These are phyloP conservation scores for Polymixis lichenea DNA, from an alignment of 2,888 invertebrate species.

Conservation along the genomic window DNA sequence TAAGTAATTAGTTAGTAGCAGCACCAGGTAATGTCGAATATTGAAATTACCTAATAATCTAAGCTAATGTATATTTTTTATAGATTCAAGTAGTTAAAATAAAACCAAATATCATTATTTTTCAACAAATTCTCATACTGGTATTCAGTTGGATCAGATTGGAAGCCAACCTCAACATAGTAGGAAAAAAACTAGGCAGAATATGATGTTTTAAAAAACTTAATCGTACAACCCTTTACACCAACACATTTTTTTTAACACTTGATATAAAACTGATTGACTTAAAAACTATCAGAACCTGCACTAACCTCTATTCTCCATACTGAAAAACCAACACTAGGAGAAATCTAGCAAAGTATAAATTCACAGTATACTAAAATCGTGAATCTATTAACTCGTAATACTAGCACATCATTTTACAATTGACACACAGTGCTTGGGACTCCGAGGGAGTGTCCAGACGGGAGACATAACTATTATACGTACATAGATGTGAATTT, in stretches of 20 bases:
- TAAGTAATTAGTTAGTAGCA: no score
- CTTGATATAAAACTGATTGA: no score
- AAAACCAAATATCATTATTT: no score
- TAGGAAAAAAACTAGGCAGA: not conserved
- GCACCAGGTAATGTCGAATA: no score
- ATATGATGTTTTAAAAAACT: not conserved
- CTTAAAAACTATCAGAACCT: not conserved
- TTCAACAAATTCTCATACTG: no score
- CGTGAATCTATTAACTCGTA: not conserved
- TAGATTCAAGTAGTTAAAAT: no score
- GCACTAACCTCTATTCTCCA: not conserved
- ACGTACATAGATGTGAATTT: slow-evolving; percentile 16
- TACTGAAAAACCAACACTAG: not conserved
- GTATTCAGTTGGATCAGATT: no score
- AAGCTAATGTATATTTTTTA: no score
- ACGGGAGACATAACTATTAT: slow-evolving; percentile 11
- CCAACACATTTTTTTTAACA: not conserved
- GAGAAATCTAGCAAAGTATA: not conserved
- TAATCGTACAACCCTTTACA: not conserved
- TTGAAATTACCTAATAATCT: no score
- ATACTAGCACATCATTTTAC: slow-evolving; percentile 37
- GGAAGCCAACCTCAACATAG: not conserved
- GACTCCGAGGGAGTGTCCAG: slow-evolving; percentile 38
- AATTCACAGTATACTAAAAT: not conserved
- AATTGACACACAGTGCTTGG: slow-evolving; percentile 35